Base-by-base conservation (phyloP, 2,113 vertebrate species). In the Sitta europaea region DNA sequence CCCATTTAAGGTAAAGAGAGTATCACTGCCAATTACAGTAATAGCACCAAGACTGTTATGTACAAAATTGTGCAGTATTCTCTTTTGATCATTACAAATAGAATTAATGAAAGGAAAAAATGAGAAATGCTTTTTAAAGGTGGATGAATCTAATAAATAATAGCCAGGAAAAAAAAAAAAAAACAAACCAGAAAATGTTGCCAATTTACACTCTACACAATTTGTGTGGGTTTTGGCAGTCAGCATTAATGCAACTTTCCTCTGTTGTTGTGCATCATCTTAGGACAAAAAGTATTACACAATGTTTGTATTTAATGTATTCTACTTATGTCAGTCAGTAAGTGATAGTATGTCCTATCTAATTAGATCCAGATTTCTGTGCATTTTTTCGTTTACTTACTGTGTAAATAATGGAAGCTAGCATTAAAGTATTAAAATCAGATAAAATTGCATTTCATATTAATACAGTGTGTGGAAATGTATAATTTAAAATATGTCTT, bases 361-460 rank as follows among this genome's bases (percentile, higher is more conserved):
- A 90, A 96, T 82, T 67, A 94, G 92, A 93, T 90, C 40, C 75
- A 95, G 71, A 53, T 62, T 82, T 79, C 25, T 36, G 47, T 5
- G 7, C 81, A 76, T 82, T 67, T 87, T 28, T 70, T 84, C 21
- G 61, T 90, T 92, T 82, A 86, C 17, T 68, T 59, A 88, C 58
- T n/a, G 38, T 53, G n/a, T 36, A 79, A 91, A 88, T 76, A 91
- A 94, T 51, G 38, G 47, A 73, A 95, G 8, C 17, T 70, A 89
- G 45, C 58, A 36, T 54, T 61, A 65, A 91, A 90, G 71, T 76
- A 86, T 88, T 88, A 91, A 68, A 89, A 91, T 90, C 73, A 82
- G 77, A 92, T 88, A 96, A 85, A 90, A 73, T 51, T 79, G 12
- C 33, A 55, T 63, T 91, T 80, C 35, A 7, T 86, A 70, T 82